Conservation (phyloP, 2,113 vertebrate genomes). For the Labeo rohita region DNA sequence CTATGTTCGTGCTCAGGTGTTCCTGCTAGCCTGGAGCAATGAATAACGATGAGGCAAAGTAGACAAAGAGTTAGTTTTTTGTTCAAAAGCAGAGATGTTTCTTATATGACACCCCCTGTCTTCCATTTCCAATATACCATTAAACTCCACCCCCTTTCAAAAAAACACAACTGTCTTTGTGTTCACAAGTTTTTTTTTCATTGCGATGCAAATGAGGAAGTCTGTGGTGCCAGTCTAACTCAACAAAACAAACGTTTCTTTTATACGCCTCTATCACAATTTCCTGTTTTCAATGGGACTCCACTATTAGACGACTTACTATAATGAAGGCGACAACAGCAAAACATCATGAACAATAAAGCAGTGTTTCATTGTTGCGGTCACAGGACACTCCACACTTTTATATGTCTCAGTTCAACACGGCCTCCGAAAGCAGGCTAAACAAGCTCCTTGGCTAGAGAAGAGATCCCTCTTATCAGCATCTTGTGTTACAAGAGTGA, state of each 20-base stretch:
- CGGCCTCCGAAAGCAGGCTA: neutral
- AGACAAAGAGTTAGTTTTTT: slow-evolving; percentile 77
- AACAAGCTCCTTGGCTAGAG: slow-evolving; percentile 25
- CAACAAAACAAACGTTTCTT: slow-evolving; percentile 78
- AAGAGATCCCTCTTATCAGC: slow-evolving; percentile 13
- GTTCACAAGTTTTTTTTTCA: slow-evolving; percentile 72
- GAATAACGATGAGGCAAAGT: slow-evolving; percentile 49
- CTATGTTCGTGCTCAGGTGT: slow-evolving; percentile 44
- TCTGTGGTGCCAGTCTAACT: slow-evolving; percentile 68
- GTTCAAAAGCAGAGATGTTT: slow-evolving; percentile 79
- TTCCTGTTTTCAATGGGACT: slow-evolving; percentile 76
- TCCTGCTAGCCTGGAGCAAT: neutral
- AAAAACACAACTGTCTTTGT: slow-evolving; percentile 81
- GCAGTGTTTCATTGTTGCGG: slow-evolving; percentile 29
- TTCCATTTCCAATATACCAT: slow-evolving; percentile 58
- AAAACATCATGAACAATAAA: slow-evolving; percentile 38
- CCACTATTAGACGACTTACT: slow-evolving; percentile 61
- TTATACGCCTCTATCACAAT: slow-evolving; percentile 73
- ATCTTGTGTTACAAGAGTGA: slow-evolving; percentile 37
- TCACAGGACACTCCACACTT: slow-evolving; percentile 10
- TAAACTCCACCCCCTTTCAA: slow-evolving; percentile 50
- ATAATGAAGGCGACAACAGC: slow-evolving; percentile 34
- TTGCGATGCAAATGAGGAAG: slow-evolving; percentile 79
- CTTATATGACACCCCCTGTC: slow-evolving; percentile 69
- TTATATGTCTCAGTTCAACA: slow-evolving; percentile 16